Conservation (phyloP, 2,113 vertebrate species). For the Mastomys natalensis region DNA sequence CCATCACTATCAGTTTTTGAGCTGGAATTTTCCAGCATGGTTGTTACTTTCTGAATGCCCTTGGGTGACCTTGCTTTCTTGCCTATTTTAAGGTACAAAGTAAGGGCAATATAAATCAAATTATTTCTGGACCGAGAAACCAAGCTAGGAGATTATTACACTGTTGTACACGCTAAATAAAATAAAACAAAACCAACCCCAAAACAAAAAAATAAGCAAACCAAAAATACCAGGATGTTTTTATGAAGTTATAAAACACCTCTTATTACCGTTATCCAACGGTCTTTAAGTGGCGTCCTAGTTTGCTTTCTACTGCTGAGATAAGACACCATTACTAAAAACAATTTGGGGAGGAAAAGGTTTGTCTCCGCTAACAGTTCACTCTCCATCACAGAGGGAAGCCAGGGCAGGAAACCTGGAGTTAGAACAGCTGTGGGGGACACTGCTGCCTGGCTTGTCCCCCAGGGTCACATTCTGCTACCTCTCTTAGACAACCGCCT, state of each 20-base stretch:
- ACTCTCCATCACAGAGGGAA: background rate
- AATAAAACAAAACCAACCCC: background rate
- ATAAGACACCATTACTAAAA: background rate
- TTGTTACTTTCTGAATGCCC: too few species aligned
- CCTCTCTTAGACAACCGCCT: background rate
- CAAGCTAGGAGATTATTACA: background rate
- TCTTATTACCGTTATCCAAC: background rate
- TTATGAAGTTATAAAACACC: background rate
- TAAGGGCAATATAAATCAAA: background rate
- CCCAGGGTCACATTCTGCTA: background rate
- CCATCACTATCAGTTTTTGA: background rate
- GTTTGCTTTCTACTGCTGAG: background rate
- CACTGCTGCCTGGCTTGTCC: background rate
- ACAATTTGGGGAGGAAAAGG: background rate
- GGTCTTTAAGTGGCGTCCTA: slow-evolving; percentile 11
- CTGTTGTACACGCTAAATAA: background rate
- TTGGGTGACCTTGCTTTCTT: background rate
- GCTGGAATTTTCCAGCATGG: background rate
- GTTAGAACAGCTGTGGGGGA: background rate
- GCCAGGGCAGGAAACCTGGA: background rate
- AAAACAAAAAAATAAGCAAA: too few species aligned
- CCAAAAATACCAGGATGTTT: background rate
- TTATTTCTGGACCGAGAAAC: background rate
- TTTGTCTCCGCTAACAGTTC: background rate
- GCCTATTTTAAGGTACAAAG: background rate